Base-by-base conservation (phyloP, 2,797 vertebrate genomes). In the Alauda arvensis region DNA sequence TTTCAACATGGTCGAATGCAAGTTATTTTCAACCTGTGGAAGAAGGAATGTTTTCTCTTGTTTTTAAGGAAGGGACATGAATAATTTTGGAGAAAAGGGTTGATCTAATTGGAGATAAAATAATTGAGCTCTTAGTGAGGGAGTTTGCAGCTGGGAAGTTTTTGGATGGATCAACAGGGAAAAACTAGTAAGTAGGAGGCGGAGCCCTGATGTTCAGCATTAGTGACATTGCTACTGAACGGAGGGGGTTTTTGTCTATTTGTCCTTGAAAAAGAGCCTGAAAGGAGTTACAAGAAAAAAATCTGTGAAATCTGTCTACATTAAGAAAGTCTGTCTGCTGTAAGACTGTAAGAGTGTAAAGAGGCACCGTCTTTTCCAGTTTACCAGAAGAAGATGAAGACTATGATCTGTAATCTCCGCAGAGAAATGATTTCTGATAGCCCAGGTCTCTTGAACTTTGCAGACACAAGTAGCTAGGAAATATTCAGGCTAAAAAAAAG, bases 371-470 rank as follows among this genome's bases (percentile, higher is more conserved):
- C 40, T 83, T 56, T 67, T 82, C 37, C 57, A 71, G 57, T 68
- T 91, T 74, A 39, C 39, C 37, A 8, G 55, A 83, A 46, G 51
- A 77, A 17, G 23, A 39, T 19, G 60, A 62, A 86, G n/a, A 81
- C 77, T 74, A 18, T 45, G 23, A 16, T 79, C 77, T 71, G 59
- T 67, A 87, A 85, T 77, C 90, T 85, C 37, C 77, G 43, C 25
- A 70, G n/a, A 51, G 28, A 84, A 66, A 63, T 61, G 2, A 76
- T 92, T 93, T 92, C 67, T 89, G 48, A 56, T 77, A 87, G 57
- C 37, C 40, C 40, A 68, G 19, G 19, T 59, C 61, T 89, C 79
- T 81, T 83, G 75, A 91, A 90, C 68, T 91, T 88, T 74, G 71
- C 53, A 82, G 55, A 67, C 53, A 81, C 20, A 63, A 78, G 51